Conservation (phyloP, 2,888 invertebrate genomes). For the Drosophila kanekoi region DNA sequence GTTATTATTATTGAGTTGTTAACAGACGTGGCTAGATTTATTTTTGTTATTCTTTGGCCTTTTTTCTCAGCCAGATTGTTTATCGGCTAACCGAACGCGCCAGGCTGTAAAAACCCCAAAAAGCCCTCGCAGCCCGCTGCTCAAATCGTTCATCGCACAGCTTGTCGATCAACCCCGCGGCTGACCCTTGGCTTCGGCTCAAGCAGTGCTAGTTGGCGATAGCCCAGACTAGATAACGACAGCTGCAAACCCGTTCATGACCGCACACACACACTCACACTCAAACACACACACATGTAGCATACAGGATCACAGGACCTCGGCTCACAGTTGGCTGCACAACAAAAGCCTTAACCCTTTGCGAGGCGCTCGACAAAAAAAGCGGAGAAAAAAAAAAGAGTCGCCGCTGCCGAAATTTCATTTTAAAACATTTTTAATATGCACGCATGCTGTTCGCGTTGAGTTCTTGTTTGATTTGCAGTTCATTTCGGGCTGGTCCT, state of each 20-base stretch:
- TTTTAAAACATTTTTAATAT: constrained; percentile 75
- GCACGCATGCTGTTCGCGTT: constrained; percentile 68
- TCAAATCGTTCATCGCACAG: constrained; percentile 4
- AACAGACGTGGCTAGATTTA: constrained; percentile 30
- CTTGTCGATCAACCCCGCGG: constrained; percentile 57
- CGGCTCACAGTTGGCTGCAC: constrained; percentile 67
- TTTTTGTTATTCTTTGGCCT: constrained; percentile 5
- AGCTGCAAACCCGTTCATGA: constrained; percentile 60
- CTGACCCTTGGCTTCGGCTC: constrained; percentile 59
- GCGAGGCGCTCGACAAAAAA: constrained; percentile 1
- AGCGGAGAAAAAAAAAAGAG: constrained; percentile 17
- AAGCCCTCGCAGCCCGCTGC: constrained; percentile 11
- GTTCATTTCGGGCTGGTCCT: constrained; percentile 64
- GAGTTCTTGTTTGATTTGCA: constrained; percentile 66
- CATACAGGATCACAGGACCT: constrained; percentile 57
- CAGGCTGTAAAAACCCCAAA: constrained; percentile 70
- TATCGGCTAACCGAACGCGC: constrained; percentile 51
- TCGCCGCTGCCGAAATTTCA: constrained; percentile 47
- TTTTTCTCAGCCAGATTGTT: constrained; percentile 17
- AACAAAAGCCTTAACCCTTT: constrained; percentile 73
- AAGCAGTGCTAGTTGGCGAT: constrained; percentile 48
- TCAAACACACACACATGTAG: constrained; percentile 4
- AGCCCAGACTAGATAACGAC: constrained; percentile 68
- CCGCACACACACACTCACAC: constrained; percentile 25
- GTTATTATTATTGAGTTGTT: constrained; percentile 58